These are phyloP conservation scores for Torymus tubicola DNA, from an alignment of 2,888 invertebrate genomes.

Conservation along the genomic window DNA sequence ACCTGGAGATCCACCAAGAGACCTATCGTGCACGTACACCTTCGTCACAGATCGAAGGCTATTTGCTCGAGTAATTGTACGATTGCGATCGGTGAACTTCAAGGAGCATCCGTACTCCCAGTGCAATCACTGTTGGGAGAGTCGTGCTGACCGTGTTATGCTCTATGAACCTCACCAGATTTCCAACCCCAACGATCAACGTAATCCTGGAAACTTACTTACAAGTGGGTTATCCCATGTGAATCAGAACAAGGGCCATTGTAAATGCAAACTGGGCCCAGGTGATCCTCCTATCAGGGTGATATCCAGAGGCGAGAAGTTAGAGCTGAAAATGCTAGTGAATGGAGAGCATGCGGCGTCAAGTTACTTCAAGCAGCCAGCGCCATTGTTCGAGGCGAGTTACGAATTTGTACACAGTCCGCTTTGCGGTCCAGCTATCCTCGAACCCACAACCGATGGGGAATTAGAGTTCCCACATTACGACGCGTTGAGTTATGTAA, in stretches of 20 bases:
- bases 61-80: constrained; percentile 88
- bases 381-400: constrained; percentile 89
- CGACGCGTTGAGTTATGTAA: constrained; percentile 82
- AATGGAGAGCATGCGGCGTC: constrained; percentile 91
- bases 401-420: constrained; percentile 95
- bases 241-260: constrained; percentile 80
- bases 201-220: constrained; percentile 73
- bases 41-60: constrained; percentile 90
- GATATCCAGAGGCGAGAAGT: constrained; percentile 87
- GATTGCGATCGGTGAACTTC: constrained; percentile 87
- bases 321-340: constrained; percentile 89
- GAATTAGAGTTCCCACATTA: constrained; percentile 92
- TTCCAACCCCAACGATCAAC: constrained; percentile 85
- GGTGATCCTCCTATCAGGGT: constrained; percentile 82
- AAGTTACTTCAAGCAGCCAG: constrained; percentile 91
- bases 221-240: too few species aligned
- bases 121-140: constrained; percentile 89
- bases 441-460: constrained; percentile 88
- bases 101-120: constrained; percentile 81
- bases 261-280: constrained; percentile 81
- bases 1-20: constrained; percentile 83
- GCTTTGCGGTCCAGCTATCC: constrained; percentile 88
- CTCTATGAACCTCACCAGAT: constrained; percentile 81
- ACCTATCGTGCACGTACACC: constrained; percentile 89
- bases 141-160: constrained; percentile 89